A percentile compares a stretch with the other conserved stretches of the same genome.
Conservation (phyloP, 2,113 vertebrate genomes). For the Anhinga rufa region DNA sequence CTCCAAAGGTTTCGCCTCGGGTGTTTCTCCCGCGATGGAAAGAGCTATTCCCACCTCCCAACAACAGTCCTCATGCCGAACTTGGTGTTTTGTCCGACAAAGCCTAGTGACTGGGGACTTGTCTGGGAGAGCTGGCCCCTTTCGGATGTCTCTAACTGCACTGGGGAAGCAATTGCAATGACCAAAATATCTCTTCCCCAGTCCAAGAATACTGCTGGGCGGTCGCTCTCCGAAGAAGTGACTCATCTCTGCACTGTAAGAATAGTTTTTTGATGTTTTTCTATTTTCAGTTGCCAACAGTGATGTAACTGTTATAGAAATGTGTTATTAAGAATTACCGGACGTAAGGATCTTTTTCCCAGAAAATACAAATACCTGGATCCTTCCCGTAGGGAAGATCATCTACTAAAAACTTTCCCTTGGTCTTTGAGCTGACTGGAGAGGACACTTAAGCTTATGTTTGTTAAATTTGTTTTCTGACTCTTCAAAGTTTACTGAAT, state of each 20-base stretch:
- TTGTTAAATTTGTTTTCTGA: neutral
- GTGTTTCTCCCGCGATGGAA: rapidly evolving
- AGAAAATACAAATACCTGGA: neutral
- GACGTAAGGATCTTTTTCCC: neutral
- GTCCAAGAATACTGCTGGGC: rapidly evolving
- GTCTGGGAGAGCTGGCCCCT: neutral
- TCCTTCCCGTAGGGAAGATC: neutral
- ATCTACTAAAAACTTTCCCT: neutral
- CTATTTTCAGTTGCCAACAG: neutral
- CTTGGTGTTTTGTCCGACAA: neutral
- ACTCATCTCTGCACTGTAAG: neutral
- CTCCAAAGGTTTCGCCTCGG: rapidly evolving
- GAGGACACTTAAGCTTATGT: neutral
- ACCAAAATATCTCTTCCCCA: neutral
- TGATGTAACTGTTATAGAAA: neutral
- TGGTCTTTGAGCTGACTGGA: neutral
- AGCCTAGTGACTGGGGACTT: neutral
- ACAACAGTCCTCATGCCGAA: neutral
- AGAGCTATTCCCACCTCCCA: neutral
- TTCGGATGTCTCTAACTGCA: neutral
- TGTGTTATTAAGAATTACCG: neutral
- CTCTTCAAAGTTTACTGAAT: neutral
- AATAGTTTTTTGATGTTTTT: neutral
- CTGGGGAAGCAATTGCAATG: neutral
- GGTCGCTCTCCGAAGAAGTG: neutral